Evolutionary conservation across 2,888 invertebrate species (phyloP), one percentile per base, ranked within the genome.

Genomic region (Villa cingulata): DNA sequence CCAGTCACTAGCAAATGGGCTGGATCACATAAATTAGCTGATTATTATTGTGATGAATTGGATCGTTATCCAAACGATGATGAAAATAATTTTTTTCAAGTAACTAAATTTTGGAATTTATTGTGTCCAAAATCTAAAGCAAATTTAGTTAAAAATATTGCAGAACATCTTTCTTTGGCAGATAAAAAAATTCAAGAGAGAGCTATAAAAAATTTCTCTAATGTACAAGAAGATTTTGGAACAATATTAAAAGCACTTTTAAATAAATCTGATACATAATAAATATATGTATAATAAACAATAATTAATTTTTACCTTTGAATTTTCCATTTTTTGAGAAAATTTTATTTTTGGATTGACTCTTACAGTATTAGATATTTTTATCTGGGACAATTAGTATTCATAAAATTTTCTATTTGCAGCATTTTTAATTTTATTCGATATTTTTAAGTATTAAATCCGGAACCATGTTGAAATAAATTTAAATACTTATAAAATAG

Each of bases 21-120:
- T 1, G 75, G 75, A 55, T 69, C 72, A 37, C 60, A 81, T 38
- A 57, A 58, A 27, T 74, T 78, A 3, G 72, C 75, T 40, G 80
- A 78, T 62, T 64, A 67, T 20, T 62, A 80, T 2, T 70, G 74
- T 46, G 94, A 90, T 0, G 89, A 92, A 61, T 81, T 88, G 15
- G 78, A 77, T 56, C 80, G 89, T 50, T 85, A 81, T 63, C 84
- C 89, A 61, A 80, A 81, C 49, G 80, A 78, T 3, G 83, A 86
- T 62, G 92, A 94, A 55, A 95, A 96, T 64, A 92, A 97, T 69
- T 95, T 80, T 70, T 74, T 81, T 2, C 97, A 98, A 70, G 81
- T 83, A 1, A 78, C 80, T 18, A 62, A 70, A 1, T 90, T 95
- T 68, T 97, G 86, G 77, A 77, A 84, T 59, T 86, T 88, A 4